Evolutionary conservation across 2,113 vertebrate species (phyloP), one percentile per base, ranked within the genome.

Genomic region (Ibidorhyncha struthersii): DNA sequence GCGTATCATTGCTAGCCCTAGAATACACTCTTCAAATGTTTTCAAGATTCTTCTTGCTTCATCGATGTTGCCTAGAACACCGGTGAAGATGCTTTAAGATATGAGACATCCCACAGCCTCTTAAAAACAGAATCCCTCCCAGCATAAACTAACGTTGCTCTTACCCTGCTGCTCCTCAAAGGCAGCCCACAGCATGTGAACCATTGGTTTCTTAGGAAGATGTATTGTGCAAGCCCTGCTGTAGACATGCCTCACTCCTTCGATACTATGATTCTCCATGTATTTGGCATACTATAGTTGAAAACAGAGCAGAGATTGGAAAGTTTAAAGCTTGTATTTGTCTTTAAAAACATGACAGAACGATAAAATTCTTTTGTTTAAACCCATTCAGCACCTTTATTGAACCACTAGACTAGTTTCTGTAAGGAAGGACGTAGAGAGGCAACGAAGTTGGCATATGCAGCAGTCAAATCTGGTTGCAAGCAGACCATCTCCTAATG

Each of bases 311-410:
- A 98, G 89, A 98, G 96, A 97, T 89, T 81, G 96, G 83, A 80
- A 86, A 85, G 96, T 97, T 98, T 98, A 98, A 96, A 98, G 97
- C 97, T 98, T 96, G 96, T 82, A 55, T 88, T 91, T 97, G 97
- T 82, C 97, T 97, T 98, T 98, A 98, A 98, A 98, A 99, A 98
- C 99, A 99, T 98, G 99, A 99, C 99, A 99, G 99, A 99, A 99
- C 98, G 99, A 99, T 99, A 99, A 99, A 99, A 99, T 99, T 99
- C 99, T 99, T 99, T 99, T 99, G 94, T 99, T 99, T 99, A 99
- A 99, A 99, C 99, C 99, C 99, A 99, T 99, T 98, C 99, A 99
- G 99, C 99, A 99, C 99, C 99, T 99, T 99, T 99, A 99, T 99
- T 99, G 99, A 99, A 99, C 99, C 99, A 99, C 99, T 99, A 99